Conservation (phyloP, 2,888 invertebrate species). For the Oscheius sp. region DNA sequence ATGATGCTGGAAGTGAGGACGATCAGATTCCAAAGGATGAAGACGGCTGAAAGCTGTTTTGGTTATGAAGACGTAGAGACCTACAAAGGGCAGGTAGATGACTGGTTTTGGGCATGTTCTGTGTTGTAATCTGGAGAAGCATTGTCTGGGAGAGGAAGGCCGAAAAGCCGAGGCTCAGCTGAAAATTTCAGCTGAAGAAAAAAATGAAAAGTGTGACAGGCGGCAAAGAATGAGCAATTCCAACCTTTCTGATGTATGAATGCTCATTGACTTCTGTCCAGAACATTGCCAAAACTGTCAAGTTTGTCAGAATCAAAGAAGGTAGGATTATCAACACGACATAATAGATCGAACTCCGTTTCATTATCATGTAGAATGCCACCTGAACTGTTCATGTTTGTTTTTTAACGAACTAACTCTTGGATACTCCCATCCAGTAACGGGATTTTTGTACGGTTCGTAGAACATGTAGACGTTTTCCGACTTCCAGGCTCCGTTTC, state of each 20-base stretch:
- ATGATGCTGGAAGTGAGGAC: conserved; percentile 22
- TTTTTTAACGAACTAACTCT: neutral
- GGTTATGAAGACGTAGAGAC: neutral
- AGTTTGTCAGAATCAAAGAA: conserved; percentile 17
- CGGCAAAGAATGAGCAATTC: neutral
- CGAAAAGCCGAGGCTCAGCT: conserved; percentile 28
- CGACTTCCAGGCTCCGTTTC: conserved; percentile 25
- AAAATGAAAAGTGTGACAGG: too few relatives aligned
- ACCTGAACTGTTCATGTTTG: neutral
- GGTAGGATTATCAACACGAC: conserved; percentile 25
- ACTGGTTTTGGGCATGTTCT: conserved; percentile 24
- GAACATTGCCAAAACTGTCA: conserved; percentile 27
- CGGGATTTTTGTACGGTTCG: conserved; percentile 1
- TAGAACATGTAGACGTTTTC: neutral
- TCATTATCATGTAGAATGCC: conserved; percentile 14
- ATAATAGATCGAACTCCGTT: conserved; percentile 27
- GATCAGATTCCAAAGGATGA: conserved; percentile 21
- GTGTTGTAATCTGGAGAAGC: conserved; percentile 20
- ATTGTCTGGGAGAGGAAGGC: conserved; percentile 34
- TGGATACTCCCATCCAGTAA: conserved; percentile 25
- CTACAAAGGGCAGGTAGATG: conserved; percentile 32
- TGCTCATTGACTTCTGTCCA: conserved; percentile 23
- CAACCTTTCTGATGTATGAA: conserved; percentile 15
- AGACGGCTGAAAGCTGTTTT: conserved; percentile 13
- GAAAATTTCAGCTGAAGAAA: neutral